These are phyloP conservation scores for Toxotes jaculatrix DNA, from an alignment of 2,113 vertebrate genomes.

Conservation along the genomic window DNA sequence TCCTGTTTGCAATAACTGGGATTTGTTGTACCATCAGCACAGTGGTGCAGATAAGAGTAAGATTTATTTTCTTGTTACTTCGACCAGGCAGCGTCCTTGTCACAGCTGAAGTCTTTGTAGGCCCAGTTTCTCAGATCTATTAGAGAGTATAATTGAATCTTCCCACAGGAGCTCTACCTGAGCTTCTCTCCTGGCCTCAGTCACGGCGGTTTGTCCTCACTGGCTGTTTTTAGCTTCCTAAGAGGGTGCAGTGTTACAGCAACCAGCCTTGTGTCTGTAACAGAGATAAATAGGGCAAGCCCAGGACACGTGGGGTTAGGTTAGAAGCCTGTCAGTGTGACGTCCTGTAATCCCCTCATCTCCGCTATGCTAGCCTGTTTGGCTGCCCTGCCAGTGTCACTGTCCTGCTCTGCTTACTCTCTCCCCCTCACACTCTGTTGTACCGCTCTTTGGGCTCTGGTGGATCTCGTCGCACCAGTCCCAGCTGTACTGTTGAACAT, in stretches of 20 bases:
- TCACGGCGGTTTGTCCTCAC: constrained; percentile 51
- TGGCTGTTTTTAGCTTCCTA: constrained; percentile 65
- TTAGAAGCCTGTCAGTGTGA: constrained; percentile 47
- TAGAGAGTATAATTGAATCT: constrained; percentile 38
- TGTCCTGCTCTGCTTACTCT: constrained; percentile 29
- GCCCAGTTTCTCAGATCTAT: constrained; percentile 15
- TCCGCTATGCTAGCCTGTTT: constrained; percentile 20
- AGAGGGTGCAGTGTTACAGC: constrained; percentile 60
- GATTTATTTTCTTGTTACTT: constrained; percentile 1
- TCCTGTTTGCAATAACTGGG: not conserved
- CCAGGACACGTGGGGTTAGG: constrained; percentile 32
- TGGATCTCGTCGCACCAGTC: constrained; percentile 24
- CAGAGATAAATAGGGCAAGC: constrained; percentile 62
- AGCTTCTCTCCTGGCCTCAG: constrained; percentile 61
- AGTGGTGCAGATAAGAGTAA: not conserved
- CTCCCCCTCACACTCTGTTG: not conserved
- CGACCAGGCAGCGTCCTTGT: not conserved
- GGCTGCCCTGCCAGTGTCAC: constrained; percentile 37
- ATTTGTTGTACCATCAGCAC: not conserved
- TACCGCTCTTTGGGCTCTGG: constrained; percentile 1
- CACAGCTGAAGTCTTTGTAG: not conserved
- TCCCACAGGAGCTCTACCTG: constrained; percentile 57
- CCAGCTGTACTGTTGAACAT: constrained; percentile 38
- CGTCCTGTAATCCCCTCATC: constrained; percentile 60
- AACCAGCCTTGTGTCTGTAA: constrained; percentile 62